Evolutionary conservation across 2,888 invertebrate species (phyloP), one percentile per base, ranked within the genome.

Genomic region (Endomychus coccineus): DNA sequence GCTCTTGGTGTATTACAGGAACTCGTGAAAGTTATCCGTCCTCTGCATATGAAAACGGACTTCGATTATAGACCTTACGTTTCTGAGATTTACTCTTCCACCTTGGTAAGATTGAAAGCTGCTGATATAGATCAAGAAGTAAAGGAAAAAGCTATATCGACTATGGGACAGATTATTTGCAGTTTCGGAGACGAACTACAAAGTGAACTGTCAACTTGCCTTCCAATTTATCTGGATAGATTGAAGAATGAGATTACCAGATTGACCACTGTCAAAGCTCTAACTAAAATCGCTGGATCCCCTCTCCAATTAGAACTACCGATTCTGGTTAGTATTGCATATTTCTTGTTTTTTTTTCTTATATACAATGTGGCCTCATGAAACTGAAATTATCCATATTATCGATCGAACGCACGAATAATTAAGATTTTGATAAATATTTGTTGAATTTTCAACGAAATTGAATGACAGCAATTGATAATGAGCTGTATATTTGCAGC

Each of bases 111-210:
- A 39, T 72, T 98, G 22, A 83, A 83, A 54, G 90, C 96, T 17
- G 87, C 95, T 0, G 97, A 98, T 62, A 94, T 97, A 58, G 98
- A 98, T 70, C 97, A 98, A 64, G 98, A 98, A 69, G 97, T 98
- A 0, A 97, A 98, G 66, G 98, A 98, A 61, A 77, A 94, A 14
- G 95, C 98, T 6, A 97, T 98, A 45, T 86, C 92, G 1, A 92
- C 96, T 54, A 90, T 92, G 83, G 94, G 95, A 9, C 91, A 95
- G 65, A 83, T 96, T 31, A 78, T 97, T 30, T 85, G 89, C 42
- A 89, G 90, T 63, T 79, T 96, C 49, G 95, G 94, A 0, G 92
- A 95, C 64, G 78, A 80, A 50, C 66, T 95, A 32, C 71, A 80
- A 63, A 73, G 74, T 40, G 90, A 95, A 62, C 71, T 96, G 36